Conservation (phyloP, 1,140 invertebrate genomes). For the Cheumatopsyche charites region DNA sequence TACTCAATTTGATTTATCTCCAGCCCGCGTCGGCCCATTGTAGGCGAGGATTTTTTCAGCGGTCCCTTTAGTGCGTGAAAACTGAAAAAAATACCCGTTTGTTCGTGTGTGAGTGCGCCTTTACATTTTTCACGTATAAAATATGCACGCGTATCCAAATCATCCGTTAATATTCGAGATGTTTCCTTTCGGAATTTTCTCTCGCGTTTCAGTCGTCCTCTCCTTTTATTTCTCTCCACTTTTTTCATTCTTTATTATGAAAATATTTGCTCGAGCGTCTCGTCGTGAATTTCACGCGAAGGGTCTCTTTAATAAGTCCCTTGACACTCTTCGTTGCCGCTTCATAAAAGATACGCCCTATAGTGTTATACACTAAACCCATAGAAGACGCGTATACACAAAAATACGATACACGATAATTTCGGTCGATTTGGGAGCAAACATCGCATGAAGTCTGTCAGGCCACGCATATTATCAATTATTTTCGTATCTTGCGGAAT, state of each 20-base stretch:
- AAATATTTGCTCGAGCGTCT: conserved; percentile 3
- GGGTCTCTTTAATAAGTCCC: conserved; percentile 11
- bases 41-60: conserved; percentile 13
- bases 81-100: neutral
- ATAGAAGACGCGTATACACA: too few species aligned
- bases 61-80: neutral
- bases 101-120: too few species aligned
- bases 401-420: too few species aligned
- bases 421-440: neutral
- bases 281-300: neutral
- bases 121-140: neutral
- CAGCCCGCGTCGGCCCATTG: conserved; percentile 6
- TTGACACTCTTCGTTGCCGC: neutral
- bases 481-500: neutral
- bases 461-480: neutral
- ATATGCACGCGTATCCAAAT: conserved; percentile 1
- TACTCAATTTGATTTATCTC: conserved; percentile 33
- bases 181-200: too few species aligned
- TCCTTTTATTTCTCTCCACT: neutral
- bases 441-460: neutral
- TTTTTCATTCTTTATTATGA: conserved; percentile 1
- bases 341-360: neutral
- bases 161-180: neutral
- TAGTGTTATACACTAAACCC: neutral
- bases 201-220: neutral